phyloP scores from a whole-genome alignment of 1,140 invertebrate species.

The Cephus cinctus region DNA sequence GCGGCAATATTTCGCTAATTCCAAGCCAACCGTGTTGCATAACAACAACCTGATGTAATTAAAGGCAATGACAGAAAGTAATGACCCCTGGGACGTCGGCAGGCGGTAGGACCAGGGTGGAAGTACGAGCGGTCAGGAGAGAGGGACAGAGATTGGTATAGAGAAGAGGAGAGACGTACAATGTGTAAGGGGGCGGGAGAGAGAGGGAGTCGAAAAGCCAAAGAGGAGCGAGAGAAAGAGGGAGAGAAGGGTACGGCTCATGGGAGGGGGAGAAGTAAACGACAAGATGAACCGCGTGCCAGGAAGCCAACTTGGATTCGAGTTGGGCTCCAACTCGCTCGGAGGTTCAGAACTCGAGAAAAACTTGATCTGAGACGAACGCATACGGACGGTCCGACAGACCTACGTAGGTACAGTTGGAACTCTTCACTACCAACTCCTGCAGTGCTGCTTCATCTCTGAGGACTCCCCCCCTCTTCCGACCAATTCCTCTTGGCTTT shows the following conservation, averaged over 20 bases:
- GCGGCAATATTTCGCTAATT: too few relatives aligned
- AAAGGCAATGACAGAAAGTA: slow-evolving; percentile 32
- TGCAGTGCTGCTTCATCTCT: slow-evolving; percentile 19
- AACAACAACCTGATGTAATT: slow-evolving; percentile 31
- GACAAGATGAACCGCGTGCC: slow-evolving; percentile 46
- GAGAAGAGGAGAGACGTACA: slow-evolving; percentile 1
- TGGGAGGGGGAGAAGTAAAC: slow-evolving; percentile 27
- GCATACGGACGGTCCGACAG: slow-evolving; percentile 29
- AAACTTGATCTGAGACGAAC: slow-evolving; percentile 46
- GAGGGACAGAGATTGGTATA: too few relatives aligned
- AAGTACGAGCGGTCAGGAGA: slow-evolving; percentile 11
- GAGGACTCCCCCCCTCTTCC: slow-evolving; percentile 23
- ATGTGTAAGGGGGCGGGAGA: slow-evolving; percentile 6
- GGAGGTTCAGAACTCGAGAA: slow-evolving; percentile 43
- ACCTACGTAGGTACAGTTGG: slow-evolving; percentile 27
- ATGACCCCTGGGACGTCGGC: slow-evolving; percentile 15
- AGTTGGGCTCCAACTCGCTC: slow-evolving; percentile 31
- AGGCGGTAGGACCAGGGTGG: slow-evolving; percentile 7
- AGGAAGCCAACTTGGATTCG: slow-evolving; percentile 50
- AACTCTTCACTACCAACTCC: slow-evolving; percentile 27
- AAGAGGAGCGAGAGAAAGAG: not conserved
- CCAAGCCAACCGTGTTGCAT: slow-evolving; percentile 28
- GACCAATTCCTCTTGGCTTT: slow-evolving; percentile 5
- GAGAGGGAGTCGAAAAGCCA: not conserved
- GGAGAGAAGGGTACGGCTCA: not conserved